phyloP scores from a whole-genome alignment of 2,797 vertebrate species.

The Notolabrus celidotus region DNA sequence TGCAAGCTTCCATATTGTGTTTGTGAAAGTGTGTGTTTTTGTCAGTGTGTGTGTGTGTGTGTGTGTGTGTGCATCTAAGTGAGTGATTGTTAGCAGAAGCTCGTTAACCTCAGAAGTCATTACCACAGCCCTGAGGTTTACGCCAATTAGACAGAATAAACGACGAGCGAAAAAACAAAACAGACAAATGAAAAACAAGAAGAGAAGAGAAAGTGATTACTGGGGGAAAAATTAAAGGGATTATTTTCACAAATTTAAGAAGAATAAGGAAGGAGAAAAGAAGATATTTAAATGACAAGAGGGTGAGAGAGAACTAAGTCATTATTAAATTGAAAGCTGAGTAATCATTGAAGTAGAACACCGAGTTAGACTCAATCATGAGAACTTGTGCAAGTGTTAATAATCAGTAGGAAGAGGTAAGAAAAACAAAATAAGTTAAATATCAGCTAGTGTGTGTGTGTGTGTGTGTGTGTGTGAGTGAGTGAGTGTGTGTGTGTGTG shows the following conservation, averaged over 20 bases:
- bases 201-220: slow-evolving; percentile 57
- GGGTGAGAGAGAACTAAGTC: slow-evolving; percentile 16
- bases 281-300: slow-evolving; percentile 17
- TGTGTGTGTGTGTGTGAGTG: no score
- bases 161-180: slow-evolving; percentile 54
- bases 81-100: slow-evolving; percentile 75
- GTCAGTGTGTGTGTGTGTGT: neutral
- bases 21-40: neutral
- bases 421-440: no score
- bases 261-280: slow-evolving; percentile 10
- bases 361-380: slow-evolving; percentile 15
- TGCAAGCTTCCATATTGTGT: neutral
- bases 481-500: no score
- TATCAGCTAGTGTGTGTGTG: no score
- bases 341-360: slow-evolving; percentile 28
- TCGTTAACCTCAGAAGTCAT: slow-evolving; percentile 75
- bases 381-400: no score
- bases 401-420: no score
- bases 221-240: slow-evolving; percentile 39
- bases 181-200: slow-evolving; percentile 65
- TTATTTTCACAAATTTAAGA: slow-evolving; percentile 57
- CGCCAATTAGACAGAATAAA: slow-evolving; percentile 75
- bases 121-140: slow-evolving; percentile 80
- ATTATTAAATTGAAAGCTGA: slow-evolving; percentile 12
- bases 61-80: slow-evolving; percentile 9